Conservation (phyloP, 2,888 invertebrate genomes). For the Diarsia mendica region DNA sequence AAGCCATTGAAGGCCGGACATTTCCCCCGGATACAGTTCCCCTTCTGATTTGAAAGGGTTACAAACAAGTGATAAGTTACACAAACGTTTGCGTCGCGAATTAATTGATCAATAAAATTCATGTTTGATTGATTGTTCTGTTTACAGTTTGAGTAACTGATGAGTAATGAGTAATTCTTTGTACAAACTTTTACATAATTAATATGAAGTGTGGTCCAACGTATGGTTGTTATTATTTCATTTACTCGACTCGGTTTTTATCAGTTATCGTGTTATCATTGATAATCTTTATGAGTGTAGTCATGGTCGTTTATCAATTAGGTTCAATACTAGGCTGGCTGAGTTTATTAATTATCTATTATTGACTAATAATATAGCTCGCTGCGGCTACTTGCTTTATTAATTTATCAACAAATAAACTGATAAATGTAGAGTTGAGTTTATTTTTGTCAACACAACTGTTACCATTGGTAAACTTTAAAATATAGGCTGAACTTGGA, state of each 20-base stretch:
- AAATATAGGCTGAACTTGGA: no score
- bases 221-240: conserved; percentile 35
- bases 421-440: conserved; percentile 13
- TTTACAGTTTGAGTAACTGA: conserved; percentile 61
- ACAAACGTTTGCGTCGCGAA: conserved; percentile 47
- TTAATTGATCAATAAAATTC: conserved; percentile 67
- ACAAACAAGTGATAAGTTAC: conserved; percentile 48
- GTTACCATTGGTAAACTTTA: no score
- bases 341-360: conserved; percentile 54
- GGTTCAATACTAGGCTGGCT: conserved; percentile 26
- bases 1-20: conserved; percentile 34
- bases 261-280: conserved; percentile 26
- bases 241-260: conserved; percentile 22
- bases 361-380: conserved; percentile 43
- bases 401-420: conserved; percentile 16
- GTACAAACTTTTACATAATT: conserved; percentile 52
- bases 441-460: conserved; percentile 10
- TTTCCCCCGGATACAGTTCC: conserved; percentile 36
- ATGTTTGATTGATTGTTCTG: conserved; percentile 71
- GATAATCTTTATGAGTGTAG: conserved; percentile 37
- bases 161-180: conserved; percentile 62
- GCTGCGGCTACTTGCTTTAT: conserved; percentile 1
- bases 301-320: conserved; percentile 45
- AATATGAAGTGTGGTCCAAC: conserved; percentile 33
- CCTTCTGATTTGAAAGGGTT: conserved; percentile 57